Evolutionary conservation across 2,888 invertebrate genomes (phyloP), one percentile per base, ranked within the genome.

Genomic region (Ichneumoninae sp.): DNA sequence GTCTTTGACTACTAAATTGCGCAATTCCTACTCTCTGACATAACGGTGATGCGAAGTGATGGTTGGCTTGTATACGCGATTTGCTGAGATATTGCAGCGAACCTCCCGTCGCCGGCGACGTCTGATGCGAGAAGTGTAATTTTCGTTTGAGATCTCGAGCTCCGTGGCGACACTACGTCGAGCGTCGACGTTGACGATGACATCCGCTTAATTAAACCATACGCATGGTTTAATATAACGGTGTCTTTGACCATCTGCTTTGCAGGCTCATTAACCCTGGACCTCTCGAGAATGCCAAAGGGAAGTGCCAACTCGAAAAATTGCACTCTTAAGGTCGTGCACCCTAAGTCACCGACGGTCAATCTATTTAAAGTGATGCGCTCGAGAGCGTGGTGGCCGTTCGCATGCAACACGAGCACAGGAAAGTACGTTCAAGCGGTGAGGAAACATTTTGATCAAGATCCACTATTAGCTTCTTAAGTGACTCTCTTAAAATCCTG

Each of bases 311-410:
- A 92, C 16, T 89, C 95, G 0, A 92, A 94, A 26, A 91, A 93
- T 50, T 96, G 96, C 88, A 93, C 92, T 1, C 85, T 95, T 26
- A 92, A 93, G 10, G 80, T 93, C 66, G 87, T 94, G 33, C 93
- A 95, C 13, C 93, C 93, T 2, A 86, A 88, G 16, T 89, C 93
- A 1, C 95, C 95, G 26, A 95, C 93, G 81, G 90, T 96, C 0
- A 96, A 96, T 93, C 92, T 97, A n/a, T 97, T 97, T 91, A 94
- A 95, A 80, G 90, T 94, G 0, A 94, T 94, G 87, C 93, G 94
- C 16, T 93, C 95, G 4, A 94, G 94, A 82, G 96, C 96, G 0
- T 97, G 97, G 97, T 97, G 97, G 96, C 96, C 97, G 0, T 94
- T 96, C 81, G 92, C 90, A 50, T 91, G 91, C 7, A 88, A 87